Percentiles rank a stretch among this genome's conserved stretches.
Conservation (phyloP, 30 jellyfish, hydroid and myxozoan species). For the Turritopsis dohrnii region DNA sequence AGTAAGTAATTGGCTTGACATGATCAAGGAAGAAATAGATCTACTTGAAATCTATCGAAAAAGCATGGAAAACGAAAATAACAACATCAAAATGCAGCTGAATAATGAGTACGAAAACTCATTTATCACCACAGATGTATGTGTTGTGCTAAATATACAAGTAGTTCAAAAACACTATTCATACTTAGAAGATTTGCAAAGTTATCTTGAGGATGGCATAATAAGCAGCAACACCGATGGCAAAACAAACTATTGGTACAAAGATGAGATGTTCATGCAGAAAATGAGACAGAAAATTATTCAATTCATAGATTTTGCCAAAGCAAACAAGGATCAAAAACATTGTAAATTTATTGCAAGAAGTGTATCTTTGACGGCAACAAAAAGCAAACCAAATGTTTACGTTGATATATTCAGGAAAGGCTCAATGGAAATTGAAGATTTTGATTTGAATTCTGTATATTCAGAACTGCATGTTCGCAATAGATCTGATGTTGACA, state of each 20-base stretch:
- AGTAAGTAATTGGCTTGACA: background rate
- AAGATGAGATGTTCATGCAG: too few relatives aligned
- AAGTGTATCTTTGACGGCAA: too few relatives aligned
- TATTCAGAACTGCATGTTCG: too few relatives aligned
- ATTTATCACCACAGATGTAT: background rate
- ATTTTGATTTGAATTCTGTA: too few relatives aligned
- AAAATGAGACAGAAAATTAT: background rate
- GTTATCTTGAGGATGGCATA: background rate
- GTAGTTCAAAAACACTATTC: background rate
- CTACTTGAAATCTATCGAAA: background rate
- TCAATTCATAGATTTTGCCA: background rate
- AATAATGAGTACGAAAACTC: background rate
- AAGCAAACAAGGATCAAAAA: background rate
- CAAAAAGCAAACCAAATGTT: too few relatives aligned
- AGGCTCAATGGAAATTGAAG: too few relatives aligned
- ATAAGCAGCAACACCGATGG: background rate
- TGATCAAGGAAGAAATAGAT: background rate
- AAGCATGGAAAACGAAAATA: background rate
- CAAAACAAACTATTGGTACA: background rate
- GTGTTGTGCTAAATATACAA: too few relatives aligned
- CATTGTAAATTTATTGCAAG: background rate
- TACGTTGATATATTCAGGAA: too few relatives aligned
- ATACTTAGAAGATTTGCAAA: background rate
- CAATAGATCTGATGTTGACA: too few relatives aligned
- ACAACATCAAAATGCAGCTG: background rate